Evolutionary conservation across 2,797 vertebrate species (phyloP).

Genomic region (Synaphobranchus kaupii): DNA sequence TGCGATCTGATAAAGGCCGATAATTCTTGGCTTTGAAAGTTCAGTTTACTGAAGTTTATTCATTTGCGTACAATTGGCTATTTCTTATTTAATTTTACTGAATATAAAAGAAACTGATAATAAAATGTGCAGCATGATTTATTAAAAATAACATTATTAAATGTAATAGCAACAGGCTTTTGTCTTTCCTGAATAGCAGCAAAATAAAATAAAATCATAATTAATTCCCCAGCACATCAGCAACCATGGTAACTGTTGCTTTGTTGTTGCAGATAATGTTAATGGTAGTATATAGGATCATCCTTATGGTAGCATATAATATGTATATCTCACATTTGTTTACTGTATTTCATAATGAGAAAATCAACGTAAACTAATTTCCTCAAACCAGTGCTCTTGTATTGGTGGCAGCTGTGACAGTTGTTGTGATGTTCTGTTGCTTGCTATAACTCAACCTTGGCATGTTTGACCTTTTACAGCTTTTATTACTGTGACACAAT

Average conservation of each 20-base stretch:
- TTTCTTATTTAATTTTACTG: conserved; percentile 19
- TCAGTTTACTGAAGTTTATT: conserved; percentile 59
- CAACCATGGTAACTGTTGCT: background rate
- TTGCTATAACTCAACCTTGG: conserved; percentile 51
- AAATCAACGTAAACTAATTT: conserved; percentile 5
- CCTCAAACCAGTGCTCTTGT: background rate
- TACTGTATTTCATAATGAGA: background rate
- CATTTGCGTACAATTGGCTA: conserved; percentile 28
- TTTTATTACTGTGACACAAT: conserved; percentile 28
- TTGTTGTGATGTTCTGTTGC: conserved; percentile 7
- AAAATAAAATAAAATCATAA: background rate
- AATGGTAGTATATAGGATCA: conserved; percentile 5
- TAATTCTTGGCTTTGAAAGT: conserved; percentile 66
- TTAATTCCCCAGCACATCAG: background rate
- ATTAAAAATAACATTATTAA: background rate
- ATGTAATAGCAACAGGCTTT: background rate
- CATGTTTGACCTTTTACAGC: conserved; percentile 53
- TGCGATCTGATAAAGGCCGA: conserved; percentile 70
- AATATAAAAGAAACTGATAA: background rate
- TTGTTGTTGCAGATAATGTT: conserved; percentile 14
- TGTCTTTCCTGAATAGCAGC: background rate
- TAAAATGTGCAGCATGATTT: background rate
- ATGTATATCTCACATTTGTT: background rate
- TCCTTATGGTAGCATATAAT: background rate
- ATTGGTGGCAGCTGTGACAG: conserved; percentile 25